These are phyloP conservation scores for Corydoras sp. DNA, from an alignment of 2,113 vertebrate genomes.

Conservation along the genomic window DNA sequence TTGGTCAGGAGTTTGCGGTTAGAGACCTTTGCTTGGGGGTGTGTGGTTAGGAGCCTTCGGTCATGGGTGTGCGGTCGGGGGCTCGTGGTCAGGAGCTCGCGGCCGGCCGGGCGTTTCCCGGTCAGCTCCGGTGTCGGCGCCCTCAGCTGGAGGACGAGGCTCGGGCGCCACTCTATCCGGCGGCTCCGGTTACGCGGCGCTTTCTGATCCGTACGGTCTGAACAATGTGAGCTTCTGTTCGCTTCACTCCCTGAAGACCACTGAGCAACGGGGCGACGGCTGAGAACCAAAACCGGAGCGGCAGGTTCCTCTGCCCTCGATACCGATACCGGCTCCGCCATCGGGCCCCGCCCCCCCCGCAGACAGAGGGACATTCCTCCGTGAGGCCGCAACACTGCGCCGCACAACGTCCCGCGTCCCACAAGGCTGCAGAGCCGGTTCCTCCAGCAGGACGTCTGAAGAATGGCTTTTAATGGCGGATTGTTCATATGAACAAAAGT, in stretches of 20 bases:
- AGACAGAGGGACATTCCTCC: not conserved
- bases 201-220: conserved; percentile 51
- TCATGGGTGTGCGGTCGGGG: no score
- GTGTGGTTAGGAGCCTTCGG: no score
- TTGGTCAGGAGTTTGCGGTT: no score
- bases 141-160: conserved; percentile 27
- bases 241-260: conserved; percentile 54
- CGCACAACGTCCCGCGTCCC: no score
- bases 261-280: conserved; percentile 46
- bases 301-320: conserved; percentile 55
- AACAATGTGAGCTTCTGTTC: conserved; percentile 68
- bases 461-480: no score
- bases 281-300: conserved; percentile 66
- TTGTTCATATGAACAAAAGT: no score
- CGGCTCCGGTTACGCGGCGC: conserved; percentile 58
- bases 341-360: conserved; percentile 40
- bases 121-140: not conserved
- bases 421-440: no score
- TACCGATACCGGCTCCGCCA: conserved; percentile 42
- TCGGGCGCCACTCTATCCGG: not conserved
- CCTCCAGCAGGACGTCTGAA: no score
- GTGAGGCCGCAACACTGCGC: not conserved
- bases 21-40: no score
- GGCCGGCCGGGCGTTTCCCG: not conserved
- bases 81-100: no score